phyloP scores from a whole-genome alignment of 2,113 vertebrate species.

The Nibea albiflora region DNA sequence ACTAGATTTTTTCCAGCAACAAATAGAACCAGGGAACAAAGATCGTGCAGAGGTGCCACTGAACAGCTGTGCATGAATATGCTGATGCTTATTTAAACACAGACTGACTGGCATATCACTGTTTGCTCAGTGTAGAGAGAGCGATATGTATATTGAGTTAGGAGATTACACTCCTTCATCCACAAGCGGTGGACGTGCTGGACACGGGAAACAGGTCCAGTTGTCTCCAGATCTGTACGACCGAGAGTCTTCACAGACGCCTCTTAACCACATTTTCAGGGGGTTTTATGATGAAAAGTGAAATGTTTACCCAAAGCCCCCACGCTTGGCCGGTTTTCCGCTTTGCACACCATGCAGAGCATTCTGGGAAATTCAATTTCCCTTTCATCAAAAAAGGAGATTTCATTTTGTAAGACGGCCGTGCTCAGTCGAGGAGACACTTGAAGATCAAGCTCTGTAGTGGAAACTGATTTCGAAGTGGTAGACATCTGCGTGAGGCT shows the following conservation, averaged over 20 bases:
- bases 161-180: not conserved
- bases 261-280: constrained; percentile 1
- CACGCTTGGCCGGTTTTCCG: not conserved
- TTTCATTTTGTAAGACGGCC: constrained; percentile 53
- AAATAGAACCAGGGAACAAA: constrained; percentile 8
- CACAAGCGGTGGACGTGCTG: not conserved
- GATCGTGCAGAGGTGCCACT: not conserved
- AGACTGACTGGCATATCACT: constrained; percentile 2
- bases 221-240: not conserved
- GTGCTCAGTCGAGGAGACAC: constrained; percentile 37
- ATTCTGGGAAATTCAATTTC: constrained; percentile 59
- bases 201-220: not conserved
- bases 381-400: constrained; percentile 57
- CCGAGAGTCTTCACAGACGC: not conserved
- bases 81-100: not conserved
- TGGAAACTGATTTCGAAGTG: constrained; percentile 28
- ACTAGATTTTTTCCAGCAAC: not conserved
- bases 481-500: not conserved
- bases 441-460: constrained; percentile 57
- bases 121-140: not conserved
- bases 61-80: constrained; percentile 22
- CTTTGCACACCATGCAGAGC: constrained; percentile 30
- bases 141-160: not conserved
- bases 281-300: constrained; percentile 35
- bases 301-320: constrained; percentile 53